Evolutionary conservation across 2,797 vertebrate genomes (phyloP).

Genomic region (Oceanodroma leucorhoa): DNA sequence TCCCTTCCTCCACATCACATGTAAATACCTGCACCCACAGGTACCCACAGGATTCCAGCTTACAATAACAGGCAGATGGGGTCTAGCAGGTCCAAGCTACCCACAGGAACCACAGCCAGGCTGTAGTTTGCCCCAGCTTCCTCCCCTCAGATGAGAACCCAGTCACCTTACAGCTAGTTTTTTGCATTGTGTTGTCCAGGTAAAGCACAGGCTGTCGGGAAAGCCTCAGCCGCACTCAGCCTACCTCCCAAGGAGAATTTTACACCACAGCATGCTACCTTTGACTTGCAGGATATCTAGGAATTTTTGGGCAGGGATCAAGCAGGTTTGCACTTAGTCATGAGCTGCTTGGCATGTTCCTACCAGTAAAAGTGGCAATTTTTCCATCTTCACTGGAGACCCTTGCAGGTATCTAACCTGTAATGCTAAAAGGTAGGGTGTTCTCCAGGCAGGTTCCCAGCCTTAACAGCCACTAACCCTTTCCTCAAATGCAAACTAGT

Average conservation of each 20-base stretch:
- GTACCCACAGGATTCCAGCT: background rate
- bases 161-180: background rate
- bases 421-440: background rate
- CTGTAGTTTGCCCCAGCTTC: background rate
- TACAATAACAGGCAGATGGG: fast-evolving
- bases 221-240: background rate
- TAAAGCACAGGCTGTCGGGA: background rate
- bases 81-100: background rate
- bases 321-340: background rate
- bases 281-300: background rate
- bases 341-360: background rate
- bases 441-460: background rate
- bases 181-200: background rate
- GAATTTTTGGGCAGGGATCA: background rate
- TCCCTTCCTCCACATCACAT: background rate
- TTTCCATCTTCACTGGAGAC: background rate
- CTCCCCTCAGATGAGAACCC: background rate
- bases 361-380: background rate
- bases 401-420: background rate
- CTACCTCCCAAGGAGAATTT: background rate
- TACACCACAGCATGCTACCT: background rate
- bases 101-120: background rate
- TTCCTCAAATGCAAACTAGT: background rate
- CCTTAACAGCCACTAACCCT: background rate
- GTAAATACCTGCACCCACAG: background rate